Percentiles rank a stretch among this genome's conserved stretches.
Evolutionary conservation across 2,888 invertebrate genomes (phyloP).

Genomic region (Polietes domitor): DNA sequence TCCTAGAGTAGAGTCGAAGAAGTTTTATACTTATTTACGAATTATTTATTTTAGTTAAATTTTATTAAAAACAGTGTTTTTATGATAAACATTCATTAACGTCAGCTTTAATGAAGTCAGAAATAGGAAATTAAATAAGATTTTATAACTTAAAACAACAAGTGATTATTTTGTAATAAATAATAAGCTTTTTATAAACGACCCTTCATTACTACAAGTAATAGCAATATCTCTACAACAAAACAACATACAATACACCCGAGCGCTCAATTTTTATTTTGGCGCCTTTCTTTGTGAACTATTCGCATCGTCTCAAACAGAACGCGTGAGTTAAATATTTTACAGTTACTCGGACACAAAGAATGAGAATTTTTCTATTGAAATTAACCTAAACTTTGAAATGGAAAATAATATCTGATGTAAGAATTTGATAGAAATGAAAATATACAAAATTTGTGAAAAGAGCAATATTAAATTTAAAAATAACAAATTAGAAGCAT

Average conservation of each 20-base stretch:
- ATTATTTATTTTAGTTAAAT: slow-evolving; percentile 18
- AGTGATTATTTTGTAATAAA: slow-evolving; percentile 68
- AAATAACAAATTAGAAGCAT: too few species aligned
- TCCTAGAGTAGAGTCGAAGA: too few species aligned
- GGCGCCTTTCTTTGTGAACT: slow-evolving; percentile 61
- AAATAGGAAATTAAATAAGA: slow-evolving; percentile 41
- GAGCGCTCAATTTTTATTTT: slow-evolving; percentile 62
- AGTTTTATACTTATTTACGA: not conserved
- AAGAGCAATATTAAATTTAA: too few species aligned
- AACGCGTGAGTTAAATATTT: slow-evolving; percentile 28
- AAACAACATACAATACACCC: not conserved
- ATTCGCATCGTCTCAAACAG: slow-evolving; percentile 28
- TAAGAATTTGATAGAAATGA: too few species aligned
- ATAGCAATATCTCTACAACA: slow-evolving; percentile 3
- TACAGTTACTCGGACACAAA: not conserved
- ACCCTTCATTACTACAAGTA: slow-evolving; percentile 28
- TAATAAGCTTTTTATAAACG: slow-evolving; percentile 69
- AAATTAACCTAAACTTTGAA: not conserved
- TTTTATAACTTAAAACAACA: slow-evolving; percentile 66
- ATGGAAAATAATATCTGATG: slow-evolving; percentile 4
- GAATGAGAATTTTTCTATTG: not conserved
- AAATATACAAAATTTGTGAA: too few species aligned
- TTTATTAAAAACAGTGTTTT: slow-evolving; percentile 33
- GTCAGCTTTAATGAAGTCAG: slow-evolving; percentile 60
- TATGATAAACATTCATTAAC: slow-evolving; percentile 62